These are phyloP conservation scores for Lepus europaeus DNA, from an alignment of 2,113 vertebrate species.

Conservation along the genomic window DNA sequence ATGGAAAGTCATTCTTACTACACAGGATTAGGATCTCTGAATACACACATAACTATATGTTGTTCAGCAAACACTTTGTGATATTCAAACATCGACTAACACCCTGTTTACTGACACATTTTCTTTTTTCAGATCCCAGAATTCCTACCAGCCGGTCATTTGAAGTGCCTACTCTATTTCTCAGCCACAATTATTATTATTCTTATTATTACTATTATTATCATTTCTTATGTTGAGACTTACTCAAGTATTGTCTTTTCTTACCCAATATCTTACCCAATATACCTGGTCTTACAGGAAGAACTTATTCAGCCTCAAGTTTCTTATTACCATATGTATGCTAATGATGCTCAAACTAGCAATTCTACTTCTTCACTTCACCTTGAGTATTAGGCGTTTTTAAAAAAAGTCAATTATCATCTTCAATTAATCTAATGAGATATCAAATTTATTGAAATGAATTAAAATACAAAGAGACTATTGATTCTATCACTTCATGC, in stretches of 20 bases:
- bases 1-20: background rate
- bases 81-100: background rate
- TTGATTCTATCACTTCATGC: background rate
- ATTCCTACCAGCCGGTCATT: background rate
- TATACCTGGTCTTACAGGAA: background rate
- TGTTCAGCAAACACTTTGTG: background rate
- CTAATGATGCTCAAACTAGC: background rate
- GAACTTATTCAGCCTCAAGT: background rate
- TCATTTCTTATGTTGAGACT: background rate
- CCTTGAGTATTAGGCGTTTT: background rate
- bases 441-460: background rate
- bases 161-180: background rate
- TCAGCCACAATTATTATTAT: background rate
- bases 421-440: background rate
- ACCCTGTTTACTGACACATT: background rate
- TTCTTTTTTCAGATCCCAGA: background rate
- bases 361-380: background rate
- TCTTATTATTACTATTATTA: background rate
- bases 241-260: background rate
- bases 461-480: background rate
- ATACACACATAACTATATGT: background rate
- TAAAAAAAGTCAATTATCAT: background rate
- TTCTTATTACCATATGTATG: background rate
- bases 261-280: no score
- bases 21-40: background rate